Conservation (phyloP, 92 coral and sea anemone species). For the Zoanthus gigantus region DNA sequence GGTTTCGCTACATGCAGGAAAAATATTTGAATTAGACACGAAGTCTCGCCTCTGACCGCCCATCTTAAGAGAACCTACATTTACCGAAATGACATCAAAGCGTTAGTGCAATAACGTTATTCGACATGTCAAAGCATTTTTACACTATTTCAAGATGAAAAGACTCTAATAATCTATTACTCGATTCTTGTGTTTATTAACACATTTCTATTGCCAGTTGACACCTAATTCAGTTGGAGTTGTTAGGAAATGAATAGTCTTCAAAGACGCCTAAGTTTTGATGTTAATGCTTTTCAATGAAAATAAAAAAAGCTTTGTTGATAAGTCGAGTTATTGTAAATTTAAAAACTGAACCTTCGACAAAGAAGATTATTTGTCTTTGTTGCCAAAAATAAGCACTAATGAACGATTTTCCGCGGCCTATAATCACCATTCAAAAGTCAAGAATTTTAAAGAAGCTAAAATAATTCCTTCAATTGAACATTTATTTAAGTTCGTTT, state of each 20-base stretch:
- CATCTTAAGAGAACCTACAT: not conserved
- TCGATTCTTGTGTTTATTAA: constrained; percentile 71
- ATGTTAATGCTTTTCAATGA: constrained; percentile 22
- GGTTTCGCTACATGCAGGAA: not conserved
- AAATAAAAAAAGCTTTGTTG: constrained; percentile 20
- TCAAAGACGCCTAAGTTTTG: constrained; percentile 23
- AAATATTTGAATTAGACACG: constrained; percentile 2
- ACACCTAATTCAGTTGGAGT: constrained; percentile 26
- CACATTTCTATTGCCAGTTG: constrained; percentile 65
- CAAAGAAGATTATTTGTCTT: constrained; percentile 13
- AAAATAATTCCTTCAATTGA: not conserved
- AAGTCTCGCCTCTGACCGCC: not conserved
- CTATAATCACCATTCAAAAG: not conserved
- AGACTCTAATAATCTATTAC: constrained; percentile 75
- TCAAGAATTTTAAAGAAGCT: not conserved
- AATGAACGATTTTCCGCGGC: constrained; percentile 26
- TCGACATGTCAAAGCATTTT: constrained; percentile 43
- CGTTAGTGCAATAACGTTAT: not conserved
- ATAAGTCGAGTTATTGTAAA: not conserved
- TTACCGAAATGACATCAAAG: not conserved
- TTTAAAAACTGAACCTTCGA: constrained; percentile 6
- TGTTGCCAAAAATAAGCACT: not conserved
- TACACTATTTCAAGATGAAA: constrained; percentile 65
- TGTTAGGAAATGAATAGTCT: constrained; percentile 27
- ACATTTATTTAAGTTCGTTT: constrained; percentile 35